A percentile compares a stretch with the other conserved stretches of the same genome.
phyloP scores from a whole-genome alignment of 2,113 vertebrate species.

The Microcebus griseorufus region DNA sequence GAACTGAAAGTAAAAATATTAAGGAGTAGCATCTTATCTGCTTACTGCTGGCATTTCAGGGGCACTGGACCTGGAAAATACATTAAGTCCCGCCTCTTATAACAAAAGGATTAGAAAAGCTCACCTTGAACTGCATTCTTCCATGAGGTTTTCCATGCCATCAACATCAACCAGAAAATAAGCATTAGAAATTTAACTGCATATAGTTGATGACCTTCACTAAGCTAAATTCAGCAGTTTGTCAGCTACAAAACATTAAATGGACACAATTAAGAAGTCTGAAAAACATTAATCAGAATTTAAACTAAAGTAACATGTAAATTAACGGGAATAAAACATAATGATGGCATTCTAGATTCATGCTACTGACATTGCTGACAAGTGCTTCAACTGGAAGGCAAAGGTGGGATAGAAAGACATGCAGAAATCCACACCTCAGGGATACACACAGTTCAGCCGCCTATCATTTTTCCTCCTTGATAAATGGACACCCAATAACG shows the following conservation, averaged over 20 bases:
- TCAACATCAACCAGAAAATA: slow-evolving; percentile 65
- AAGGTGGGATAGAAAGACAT: background rate
- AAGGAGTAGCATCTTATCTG: background rate
- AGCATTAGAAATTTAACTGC: slow-evolving; percentile 56
- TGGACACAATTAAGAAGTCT: slow-evolving; percentile 52
- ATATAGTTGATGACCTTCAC: slow-evolving; percentile 51
- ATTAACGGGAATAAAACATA: slow-evolving; percentile 31
- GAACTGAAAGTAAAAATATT: background rate
- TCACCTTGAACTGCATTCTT: slow-evolving; percentile 61
- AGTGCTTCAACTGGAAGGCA: background rate
- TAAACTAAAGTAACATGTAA: slow-evolving; percentile 45
- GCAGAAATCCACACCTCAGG: background rate
- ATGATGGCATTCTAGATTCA: background rate
- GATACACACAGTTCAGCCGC: background rate
- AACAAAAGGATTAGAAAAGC: slow-evolving; percentile 59
- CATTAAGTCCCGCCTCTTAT: background rate
- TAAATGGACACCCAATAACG: background rate
- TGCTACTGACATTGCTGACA: background rate
- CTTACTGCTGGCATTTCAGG: background rate
- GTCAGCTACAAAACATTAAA: slow-evolving; percentile 68
- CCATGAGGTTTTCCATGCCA: slow-evolving; percentile 47
- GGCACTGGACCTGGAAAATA: slow-evolving; percentile 6
- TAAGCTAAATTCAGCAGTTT: slow-evolving; percentile 67
- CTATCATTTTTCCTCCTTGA: background rate
- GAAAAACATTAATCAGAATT: slow-evolving; percentile 47